Evolutionary conservation across 2,888 invertebrate genomes (phyloP).

Genomic region (Pollenia amentaria): DNA sequence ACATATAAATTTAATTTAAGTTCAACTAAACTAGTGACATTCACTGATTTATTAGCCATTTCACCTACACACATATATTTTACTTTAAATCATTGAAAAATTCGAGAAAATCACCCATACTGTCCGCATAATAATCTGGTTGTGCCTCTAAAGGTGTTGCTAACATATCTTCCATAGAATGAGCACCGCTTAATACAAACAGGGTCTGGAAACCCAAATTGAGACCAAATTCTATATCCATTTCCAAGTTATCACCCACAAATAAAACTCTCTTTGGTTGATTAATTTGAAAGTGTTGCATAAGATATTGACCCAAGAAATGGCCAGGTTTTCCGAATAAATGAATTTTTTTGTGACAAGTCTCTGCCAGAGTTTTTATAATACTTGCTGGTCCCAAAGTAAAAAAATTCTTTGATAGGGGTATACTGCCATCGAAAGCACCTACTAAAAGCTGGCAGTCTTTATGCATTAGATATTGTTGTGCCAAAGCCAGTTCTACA

Average conservation of each 20-base stretch:
- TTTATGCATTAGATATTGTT: slow-evolving; percentile 82
- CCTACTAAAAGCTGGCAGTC: slow-evolving; percentile 83
- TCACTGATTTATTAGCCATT: neutral
- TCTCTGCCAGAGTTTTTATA: slow-evolving; percentile 74
- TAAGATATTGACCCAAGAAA: slow-evolving; percentile 79
- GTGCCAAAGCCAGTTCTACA: slow-evolving; percentile 82
- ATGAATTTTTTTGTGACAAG: slow-evolving; percentile 80
- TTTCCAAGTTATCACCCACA: slow-evolving; percentile 92
- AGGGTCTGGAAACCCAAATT: slow-evolving; percentile 89
- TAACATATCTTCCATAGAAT: slow-evolving; percentile 75
- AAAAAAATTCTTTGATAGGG: slow-evolving; percentile 74
- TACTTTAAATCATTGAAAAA: slow-evolving; percentile 73
- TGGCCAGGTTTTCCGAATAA: slow-evolving; percentile 84
- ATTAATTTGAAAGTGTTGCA: slow-evolving; percentile 83
- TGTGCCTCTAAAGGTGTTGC: slow-evolving; percentile 67
- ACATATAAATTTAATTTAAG: too few relatives aligned
- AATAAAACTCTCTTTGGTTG: slow-evolving; percentile 89
- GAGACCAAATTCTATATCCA: slow-evolving; percentile 90
- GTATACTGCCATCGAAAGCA: slow-evolving; percentile 75
- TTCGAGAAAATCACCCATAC: slow-evolving; percentile 76
- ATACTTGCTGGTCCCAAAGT: slow-evolving; percentile 74
- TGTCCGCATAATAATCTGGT: slow-evolving; percentile 77
- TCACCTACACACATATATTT: neutral
- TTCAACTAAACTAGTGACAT: too few relatives aligned
- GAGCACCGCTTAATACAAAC: slow-evolving; percentile 87